Base-by-base conservation (phyloP, 2,888 invertebrate genomes). In the Drosophila helvetica region DNA sequence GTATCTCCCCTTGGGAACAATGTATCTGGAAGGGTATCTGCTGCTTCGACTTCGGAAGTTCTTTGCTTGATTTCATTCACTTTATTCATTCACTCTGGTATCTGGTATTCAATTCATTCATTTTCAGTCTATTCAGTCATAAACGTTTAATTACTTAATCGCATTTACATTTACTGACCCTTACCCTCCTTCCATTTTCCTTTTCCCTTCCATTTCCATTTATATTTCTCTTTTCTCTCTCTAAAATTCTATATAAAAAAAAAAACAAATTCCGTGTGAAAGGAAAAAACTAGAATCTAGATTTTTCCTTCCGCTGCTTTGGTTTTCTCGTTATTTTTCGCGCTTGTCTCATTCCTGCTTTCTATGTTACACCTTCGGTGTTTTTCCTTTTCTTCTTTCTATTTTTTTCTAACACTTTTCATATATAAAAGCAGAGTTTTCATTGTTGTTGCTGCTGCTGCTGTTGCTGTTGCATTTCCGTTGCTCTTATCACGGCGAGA, bases 401-500 rank as follows among this genome's bases (percentile, higher is more conserved):
- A 17, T 33, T 19, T 30, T 19, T 53, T 53, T 22, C 22, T 17
- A 19, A 38, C 18, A 42, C 12, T 43, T 60, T 43, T 54, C 19
- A 19, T 17, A 38, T 45, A 52, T 25, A 7, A 57, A 17, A 57
- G 10, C 17, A 33, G 19, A 8, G 8, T 46, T 57, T 38, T 30
- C 57, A n/a, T 7, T 57, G 54, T 54, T 54, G 54, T 53, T 53
- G 17, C 19, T 57, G 53, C 25, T 43, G 53, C 42, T 53, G 42
- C n/a, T 46, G 42, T n/a, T 46, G 45, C 3, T 27, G 57, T 48
- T 52, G 46, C 33, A 50, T 53, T 65, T 61, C 65, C 53, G 47
- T 33, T 22, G 52, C 27, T 62, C 64, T 65, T 53, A 64, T 64
- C 64, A 64, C 25, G 33, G 47, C 58, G 38, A 51, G 30, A 9